Percentiles rank a stretch among this genome's conserved stretches.
Conservation (phyloP, 2,888 invertebrate genomes). For the Formica aserva region DNA sequence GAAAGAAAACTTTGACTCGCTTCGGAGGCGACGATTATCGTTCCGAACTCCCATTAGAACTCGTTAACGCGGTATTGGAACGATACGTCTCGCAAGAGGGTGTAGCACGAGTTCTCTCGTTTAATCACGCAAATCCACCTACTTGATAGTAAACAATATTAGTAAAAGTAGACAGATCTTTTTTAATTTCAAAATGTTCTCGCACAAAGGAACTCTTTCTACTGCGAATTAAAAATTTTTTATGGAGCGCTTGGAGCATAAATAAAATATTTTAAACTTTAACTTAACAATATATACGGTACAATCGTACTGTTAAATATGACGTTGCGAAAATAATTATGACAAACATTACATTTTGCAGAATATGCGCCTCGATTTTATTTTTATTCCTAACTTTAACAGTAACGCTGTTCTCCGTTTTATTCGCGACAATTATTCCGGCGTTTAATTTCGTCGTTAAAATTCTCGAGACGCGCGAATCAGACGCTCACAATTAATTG, state of each 20-base stretch:
- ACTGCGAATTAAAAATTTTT: constrained; percentile 37
- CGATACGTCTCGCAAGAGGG: constrained; percentile 81
- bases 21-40: constrained; percentile 83
- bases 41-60: constrained; percentile 85
- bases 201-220: not conserved
- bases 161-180: constrained; percentile 27
- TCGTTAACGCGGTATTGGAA: constrained; percentile 84
- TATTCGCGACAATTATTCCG: constrained; percentile 53
- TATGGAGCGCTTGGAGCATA: not conserved
- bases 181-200: constrained; percentile 23
- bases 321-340: constrained; percentile 49
- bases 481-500: constrained; percentile 53
- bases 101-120: constrained; percentile 68
- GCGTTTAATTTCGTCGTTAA: constrained; percentile 54
- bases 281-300: not conserved
- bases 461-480: constrained; percentile 56
- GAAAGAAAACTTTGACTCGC: constrained; percentile 83
- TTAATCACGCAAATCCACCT: constrained; percentile 72
- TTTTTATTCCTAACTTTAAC: constrained; percentile 36
- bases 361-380: constrained; percentile 39
- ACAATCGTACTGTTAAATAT: constrained; percentile 31
- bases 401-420: constrained; percentile 29
- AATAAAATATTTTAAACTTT: constrained; percentile 26
- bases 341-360: constrained; percentile 41
- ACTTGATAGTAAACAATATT: constrained; percentile 54